Conservation (phyloP, 2,113 vertebrate genomes). For the Vulpes vulpes region DNA sequence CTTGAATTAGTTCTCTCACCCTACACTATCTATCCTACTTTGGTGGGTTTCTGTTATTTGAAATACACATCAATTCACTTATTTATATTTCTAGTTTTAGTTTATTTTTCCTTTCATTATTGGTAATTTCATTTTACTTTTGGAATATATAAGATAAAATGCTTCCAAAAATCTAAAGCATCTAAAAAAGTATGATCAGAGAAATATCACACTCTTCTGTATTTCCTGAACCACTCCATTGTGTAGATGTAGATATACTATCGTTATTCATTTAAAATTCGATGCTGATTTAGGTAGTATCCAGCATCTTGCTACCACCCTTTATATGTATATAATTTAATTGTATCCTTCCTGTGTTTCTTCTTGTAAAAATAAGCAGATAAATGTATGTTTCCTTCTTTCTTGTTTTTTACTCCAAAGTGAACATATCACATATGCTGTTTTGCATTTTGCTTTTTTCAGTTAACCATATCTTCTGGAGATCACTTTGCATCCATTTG, state of each 20-base stretch:
- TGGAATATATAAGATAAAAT: not conserved
- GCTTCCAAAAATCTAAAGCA: not conserved
- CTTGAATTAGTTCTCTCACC: not conserved
- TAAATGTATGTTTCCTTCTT: not conserved
- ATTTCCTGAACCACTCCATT: not conserved
- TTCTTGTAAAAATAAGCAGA: not conserved
- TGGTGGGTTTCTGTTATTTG: not conserved
- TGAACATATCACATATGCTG: not conserved
- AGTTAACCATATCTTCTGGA: not conserved
- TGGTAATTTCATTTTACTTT: slow-evolving; percentile 10
- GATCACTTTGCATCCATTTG: not conserved
- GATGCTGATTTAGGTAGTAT: too few species aligned
- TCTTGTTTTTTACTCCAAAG: not conserved
- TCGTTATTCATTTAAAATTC: too few species aligned
- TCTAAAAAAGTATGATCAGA: not conserved
- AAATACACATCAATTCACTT: not conserved
- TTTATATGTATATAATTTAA: not conserved
- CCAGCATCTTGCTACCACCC: not conserved
- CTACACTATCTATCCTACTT: not conserved
- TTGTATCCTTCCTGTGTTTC: not conserved
- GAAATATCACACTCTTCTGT: not conserved
- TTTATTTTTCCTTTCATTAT: not conserved
- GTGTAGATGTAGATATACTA: too few species aligned
- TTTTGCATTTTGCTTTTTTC: not conserved
- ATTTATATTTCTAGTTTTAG: not conserved